Base-by-base conservation (phyloP, 2,797 vertebrate genomes). In the Phalanger gymnotis region DNA sequence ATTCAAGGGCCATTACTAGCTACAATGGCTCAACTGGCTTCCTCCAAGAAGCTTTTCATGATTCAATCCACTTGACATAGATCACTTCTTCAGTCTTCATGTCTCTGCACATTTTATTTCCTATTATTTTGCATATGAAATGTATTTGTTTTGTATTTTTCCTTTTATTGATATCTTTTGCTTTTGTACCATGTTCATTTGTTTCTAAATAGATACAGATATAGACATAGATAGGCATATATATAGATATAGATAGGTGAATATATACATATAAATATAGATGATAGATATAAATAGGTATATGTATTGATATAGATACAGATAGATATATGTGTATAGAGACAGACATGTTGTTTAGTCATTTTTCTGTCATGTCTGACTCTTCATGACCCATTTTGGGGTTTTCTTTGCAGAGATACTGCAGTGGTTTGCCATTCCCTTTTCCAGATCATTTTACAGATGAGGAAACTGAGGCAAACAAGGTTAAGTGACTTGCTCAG, bases 101-200 rank as follows among this genome's bases (percentile, higher is more conserved):
- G 3, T 7, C n/a, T 93, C 54, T 81, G 81, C 25, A 57, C 89
- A 53, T 94, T 93, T 91, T 90, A 73, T 92, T 94, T 95, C 47
- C 61, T 66, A 58, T 90, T 16, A 12, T 66, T 91, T 93, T 90
- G 40, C 52, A 54, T 54, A 90, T 53, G 90, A 93, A 54, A 90
- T 54, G 94, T 54, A 14, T 56, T n/a, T n/a, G n/a, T n/a, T 54
- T 6, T 89, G 61, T 56, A 90, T 95, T 97, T 94, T 94, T 95
- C 34, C 53, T 94, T 66, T 73, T 73, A 73, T 40, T 40, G 6
- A 25, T 22, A 73, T 19, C 34, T 73, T 73, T 73, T 40, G 19
- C 40, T 40, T 73, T 73, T 73, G n/a, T 73, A 40, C 5, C 5
- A 40, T 22, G 16, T 40, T 40, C n/a, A 73, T 73, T 73, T 73